Base-by-base conservation (phyloP, 2,888 invertebrate species). In the Yponomeuta plumbellus region DNA sequence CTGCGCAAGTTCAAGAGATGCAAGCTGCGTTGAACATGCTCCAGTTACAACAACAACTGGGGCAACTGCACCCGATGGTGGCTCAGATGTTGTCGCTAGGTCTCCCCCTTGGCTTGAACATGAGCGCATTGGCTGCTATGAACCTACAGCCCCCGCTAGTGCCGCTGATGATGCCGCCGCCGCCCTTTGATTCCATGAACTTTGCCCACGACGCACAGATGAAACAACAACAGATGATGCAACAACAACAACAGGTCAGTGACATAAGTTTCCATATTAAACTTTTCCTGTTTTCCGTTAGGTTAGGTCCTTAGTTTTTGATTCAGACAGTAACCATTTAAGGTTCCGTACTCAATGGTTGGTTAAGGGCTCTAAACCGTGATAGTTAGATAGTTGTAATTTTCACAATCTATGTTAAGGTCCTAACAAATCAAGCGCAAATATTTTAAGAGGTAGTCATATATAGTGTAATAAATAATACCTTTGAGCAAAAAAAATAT, bases 61-160 rank as follows among this genome's bases (percentile, higher is more conserved):
- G 96, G 74, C 96, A 97, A 80, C 94, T 97, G 78, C 97, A 97
- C 79, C 97, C 97, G 63, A 94, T 98, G 93, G 96, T 98, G 93
- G 95, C 96, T 72, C 95, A 95, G 78, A 96, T 97, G 96, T 93
- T 96, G 84, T 95, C 96, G 75, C 94, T 96, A 92, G 96, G 96
- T 2, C 85, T 96, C 71, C 96, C 96, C 1, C 86, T 96, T 69
- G 96, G 96, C 20, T 88, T 97, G 70, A 96, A 96, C 80, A 93
- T 96, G 77, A 94, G 95, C 61, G 95, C 96, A 10, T 86, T 97
- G 69, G 97, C 97, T 22, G 97, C 98, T 56, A 98, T 98, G 97
- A 98, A 98, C 86, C 92, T 98, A 66, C 98, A 98, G 79, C 98
- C 98, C 26, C 98, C 98, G 0, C 86, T 97, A 73, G 96, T 97